These are phyloP conservation scores for Fukomys damarensis DNA, from an alignment of 2,113 vertebrate genomes.

Conservation along the genomic window DNA sequence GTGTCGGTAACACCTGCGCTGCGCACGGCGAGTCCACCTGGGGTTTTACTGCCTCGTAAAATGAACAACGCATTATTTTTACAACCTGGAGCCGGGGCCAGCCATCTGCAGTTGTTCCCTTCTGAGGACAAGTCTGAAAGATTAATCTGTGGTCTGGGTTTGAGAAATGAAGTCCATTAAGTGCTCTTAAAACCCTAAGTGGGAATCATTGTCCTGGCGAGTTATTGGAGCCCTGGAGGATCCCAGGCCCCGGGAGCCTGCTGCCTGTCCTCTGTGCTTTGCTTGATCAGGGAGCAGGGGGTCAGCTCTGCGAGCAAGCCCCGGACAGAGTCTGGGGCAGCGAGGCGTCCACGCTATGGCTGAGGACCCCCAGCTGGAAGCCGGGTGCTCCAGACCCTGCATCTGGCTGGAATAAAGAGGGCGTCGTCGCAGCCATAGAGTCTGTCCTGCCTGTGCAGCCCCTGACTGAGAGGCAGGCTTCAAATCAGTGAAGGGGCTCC, in stretches of 20 bases:
- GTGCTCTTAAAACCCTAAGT: constrained; percentile 68
- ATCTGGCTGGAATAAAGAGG: neutral
- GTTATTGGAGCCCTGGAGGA: constrained; percentile 63
- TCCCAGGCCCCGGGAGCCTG: neutral
- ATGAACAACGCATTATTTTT: constrained; percentile 60
- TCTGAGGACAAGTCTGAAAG: constrained; percentile 34
- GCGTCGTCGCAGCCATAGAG: neutral
- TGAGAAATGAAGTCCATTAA: constrained; percentile 76
- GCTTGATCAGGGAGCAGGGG: neutral
- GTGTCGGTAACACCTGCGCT: neutral
- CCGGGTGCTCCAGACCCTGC: too few species aligned
- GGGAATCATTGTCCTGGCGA: constrained; percentile 39
- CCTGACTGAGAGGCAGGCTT: constrained; percentile 2
- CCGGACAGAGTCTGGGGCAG: neutral
- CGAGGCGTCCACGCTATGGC: too few species aligned
- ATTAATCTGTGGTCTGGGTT: constrained; percentile 69
- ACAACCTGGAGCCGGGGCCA: neutral
- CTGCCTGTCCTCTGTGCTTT: constrained; percentile 19
- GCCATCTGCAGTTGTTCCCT: constrained; percentile 12
- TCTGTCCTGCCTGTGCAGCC: neutral
- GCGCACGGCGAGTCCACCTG: neutral
- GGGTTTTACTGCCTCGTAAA: constrained; percentile 59
- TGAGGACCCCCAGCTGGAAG: too few species aligned
- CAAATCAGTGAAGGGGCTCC: constrained; percentile 21
- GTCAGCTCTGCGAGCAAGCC: too few species aligned